Evolutionary conservation across 2,888 invertebrate genomes (phyloP), one percentile per base, ranked within the genome.

Genomic region (Hypsopygia costalis): DNA sequence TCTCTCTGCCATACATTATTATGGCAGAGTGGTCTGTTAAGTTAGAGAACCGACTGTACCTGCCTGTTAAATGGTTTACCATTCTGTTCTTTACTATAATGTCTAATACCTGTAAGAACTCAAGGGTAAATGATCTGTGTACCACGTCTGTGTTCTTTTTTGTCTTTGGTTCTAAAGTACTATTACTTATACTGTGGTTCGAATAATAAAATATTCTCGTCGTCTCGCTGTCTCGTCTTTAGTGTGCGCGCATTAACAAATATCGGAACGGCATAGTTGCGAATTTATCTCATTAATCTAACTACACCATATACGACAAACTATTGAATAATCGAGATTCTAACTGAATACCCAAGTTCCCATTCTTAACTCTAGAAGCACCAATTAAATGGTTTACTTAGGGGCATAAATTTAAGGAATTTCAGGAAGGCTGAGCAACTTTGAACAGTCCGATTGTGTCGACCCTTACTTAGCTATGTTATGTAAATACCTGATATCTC

Each of bases 241-340:
- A 8, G 36, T 22, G 36, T 22, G 22, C 21, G 30, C 28, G 36
- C 22, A 6, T 9, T 0, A 5, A 41, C 47, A 49, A 43, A 55
- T 60, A 67, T 64, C 59, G 55, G 51, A 47, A 47, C 8, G 45
- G 55, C 50, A 52, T 49, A 59, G 58, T 66, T 58, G 57, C 39
- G 47, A 75, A 71, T 67, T 72, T 70, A 67, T 63, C 62, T 62
- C 62, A 69, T 73, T 70, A 73, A 76, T 77, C 74, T 72, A 53
- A 55, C 47, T 43, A 36, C 20, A 30, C 36, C 36, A 30, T 37
- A 37, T 30, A 37, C 11, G 30, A 45, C 41, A 27, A 36, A 27
- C 27, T 27, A 25, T 35, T 29, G 29, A 36, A 36, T 36, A 36
- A 37, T 37, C 30, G 30, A 11, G 36, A 37, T 37, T 37, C 28